Conservation (phyloP, 2,888 invertebrate genomes). For the Eueremaeus valkanovi region DNA sequence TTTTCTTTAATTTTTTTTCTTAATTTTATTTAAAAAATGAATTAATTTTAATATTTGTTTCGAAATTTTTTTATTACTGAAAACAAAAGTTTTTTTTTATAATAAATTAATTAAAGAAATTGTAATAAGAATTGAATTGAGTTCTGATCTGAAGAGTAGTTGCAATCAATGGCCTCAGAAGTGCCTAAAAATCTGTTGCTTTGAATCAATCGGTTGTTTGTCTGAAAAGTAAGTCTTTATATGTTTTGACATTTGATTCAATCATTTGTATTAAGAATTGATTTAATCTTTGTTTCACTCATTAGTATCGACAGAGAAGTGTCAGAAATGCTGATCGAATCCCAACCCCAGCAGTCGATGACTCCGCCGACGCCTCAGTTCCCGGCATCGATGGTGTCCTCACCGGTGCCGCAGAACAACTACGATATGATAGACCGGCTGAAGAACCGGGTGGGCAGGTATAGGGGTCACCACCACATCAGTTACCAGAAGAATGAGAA, state of each 20-base stretch:
- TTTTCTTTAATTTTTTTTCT: not conserved
- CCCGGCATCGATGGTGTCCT: not conserved
- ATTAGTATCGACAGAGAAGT: not conserved
- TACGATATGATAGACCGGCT: conserved; percentile 1
- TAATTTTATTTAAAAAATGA: not conserved
- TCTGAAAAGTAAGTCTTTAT: not conserved
- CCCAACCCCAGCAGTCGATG: conserved; percentile 24
- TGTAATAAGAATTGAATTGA: not conserved
- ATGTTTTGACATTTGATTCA: not conserved
- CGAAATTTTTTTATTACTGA: too few species aligned
- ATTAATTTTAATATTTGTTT: not conserved
- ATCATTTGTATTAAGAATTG: not conserved
- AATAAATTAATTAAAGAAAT: not conserved
- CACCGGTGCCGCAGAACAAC: not conserved
- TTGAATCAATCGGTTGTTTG: not conserved
- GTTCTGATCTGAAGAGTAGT: conserved; percentile 21
- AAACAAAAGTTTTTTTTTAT: too few species aligned
- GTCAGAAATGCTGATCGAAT: conserved; percentile 11
- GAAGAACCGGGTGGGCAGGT: not conserved
- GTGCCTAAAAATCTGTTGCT: conserved; percentile 26
- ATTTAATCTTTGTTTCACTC: not conserved
- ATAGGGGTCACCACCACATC: not conserved
- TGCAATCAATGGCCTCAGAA: conserved; percentile 12
- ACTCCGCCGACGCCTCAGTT: conserved; percentile 22
- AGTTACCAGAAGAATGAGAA: conserved; percentile 20